phyloP scores from a whole-genome alignment of 2,113 vertebrate genomes.

The Xiphorhynchus elegans region DNA sequence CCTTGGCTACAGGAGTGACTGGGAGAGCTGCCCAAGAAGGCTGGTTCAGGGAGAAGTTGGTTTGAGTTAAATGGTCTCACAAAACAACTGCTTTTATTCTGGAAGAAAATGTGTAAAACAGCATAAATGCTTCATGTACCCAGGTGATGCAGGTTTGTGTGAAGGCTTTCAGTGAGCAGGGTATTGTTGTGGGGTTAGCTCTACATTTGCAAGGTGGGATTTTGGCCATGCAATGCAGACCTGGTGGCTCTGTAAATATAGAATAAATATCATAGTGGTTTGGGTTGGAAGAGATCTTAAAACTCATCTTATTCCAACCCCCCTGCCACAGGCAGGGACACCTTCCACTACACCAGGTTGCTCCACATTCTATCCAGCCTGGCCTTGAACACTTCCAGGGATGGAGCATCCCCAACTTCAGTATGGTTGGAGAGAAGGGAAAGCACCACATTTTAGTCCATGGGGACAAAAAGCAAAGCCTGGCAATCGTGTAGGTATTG shows the following conservation, averaged over 20 bases:
- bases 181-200: background rate
- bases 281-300: background rate
- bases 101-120: background rate
- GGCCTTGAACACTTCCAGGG: background rate
- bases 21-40: background rate
- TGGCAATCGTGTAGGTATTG: fast-evolving
- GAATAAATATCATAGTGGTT: background rate
- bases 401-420: background rate
- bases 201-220: background rate
- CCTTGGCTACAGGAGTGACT: background rate
- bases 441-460: background rate
- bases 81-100: fast-evolving
- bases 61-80: background rate
- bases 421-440: background rate
- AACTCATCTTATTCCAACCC: background rate
- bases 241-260: background rate
- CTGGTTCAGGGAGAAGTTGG: background rate
- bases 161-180: background rate
- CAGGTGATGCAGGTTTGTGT: background rate
- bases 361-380: background rate
- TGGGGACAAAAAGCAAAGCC: background rate
- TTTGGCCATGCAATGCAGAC: background rate
- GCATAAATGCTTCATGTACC: fast-evolving
- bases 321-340: background rate
- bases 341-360: background rate